Evolutionary conservation across 2,888 invertebrate genomes (phyloP).

Genomic region (Azorinus chamasolen): DNA sequence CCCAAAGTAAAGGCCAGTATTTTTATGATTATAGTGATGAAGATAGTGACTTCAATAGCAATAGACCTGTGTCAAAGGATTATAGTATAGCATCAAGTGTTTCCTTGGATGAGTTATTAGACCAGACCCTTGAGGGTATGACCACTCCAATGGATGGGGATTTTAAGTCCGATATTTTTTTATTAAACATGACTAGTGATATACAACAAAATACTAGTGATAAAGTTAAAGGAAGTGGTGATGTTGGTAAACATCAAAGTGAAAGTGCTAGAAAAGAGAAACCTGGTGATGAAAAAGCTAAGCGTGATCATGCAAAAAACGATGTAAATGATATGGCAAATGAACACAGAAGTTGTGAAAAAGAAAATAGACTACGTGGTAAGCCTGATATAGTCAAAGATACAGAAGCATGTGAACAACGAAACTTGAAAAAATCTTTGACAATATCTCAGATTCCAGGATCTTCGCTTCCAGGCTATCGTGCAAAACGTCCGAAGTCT

Average conservation of each 20-base stretch:
- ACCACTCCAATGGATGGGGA: constrained; percentile 75
- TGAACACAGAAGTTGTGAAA: constrained; percentile 6
- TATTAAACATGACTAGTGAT: constrained; percentile 27
- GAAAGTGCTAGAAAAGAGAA: too few relatives aligned
- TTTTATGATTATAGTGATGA: constrained; percentile 82
- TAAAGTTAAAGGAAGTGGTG: neutral
- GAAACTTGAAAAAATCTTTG: constrained; percentile 55
- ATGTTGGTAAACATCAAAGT: neutral
- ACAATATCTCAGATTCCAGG: constrained; percentile 60
- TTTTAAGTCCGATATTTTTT: constrained; percentile 73
- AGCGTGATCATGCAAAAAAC: too few relatives aligned
- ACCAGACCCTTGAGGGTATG: constrained; percentile 75
- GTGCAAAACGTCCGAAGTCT: constrained; percentile 67
- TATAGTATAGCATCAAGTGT: constrained; percentile 81
- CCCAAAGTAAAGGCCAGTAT: constrained; percentile 62
- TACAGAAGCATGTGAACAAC: constrained; percentile 68
- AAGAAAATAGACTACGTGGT: constrained; percentile 44
- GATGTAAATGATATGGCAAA: neutral
- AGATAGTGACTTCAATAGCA: constrained; percentile 76
- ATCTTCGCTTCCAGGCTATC: constrained; percentile 54
- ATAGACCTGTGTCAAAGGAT: constrained; percentile 74
- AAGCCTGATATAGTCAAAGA: constrained; percentile 73
- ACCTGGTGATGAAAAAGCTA: too few relatives aligned
- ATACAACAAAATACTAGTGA: neutral
- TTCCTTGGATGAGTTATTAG: constrained; percentile 83